phyloP scores from a whole-genome alignment of 2,113 vertebrate genomes.

The Psilopogon haemacephalus region DNA sequence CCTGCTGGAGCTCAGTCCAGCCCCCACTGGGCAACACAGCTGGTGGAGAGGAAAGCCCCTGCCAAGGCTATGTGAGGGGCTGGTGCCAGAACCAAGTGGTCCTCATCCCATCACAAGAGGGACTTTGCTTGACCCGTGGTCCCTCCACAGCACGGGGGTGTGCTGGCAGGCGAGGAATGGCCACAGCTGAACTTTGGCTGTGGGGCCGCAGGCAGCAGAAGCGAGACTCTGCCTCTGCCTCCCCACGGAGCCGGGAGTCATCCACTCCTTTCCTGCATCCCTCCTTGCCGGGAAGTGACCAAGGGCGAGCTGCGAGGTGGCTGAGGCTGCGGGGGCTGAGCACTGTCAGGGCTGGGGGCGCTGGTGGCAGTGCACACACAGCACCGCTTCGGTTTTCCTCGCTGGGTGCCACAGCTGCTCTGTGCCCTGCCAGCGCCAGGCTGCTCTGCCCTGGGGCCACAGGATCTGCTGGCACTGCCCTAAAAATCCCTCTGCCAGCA shows the following conservation, averaged over 20 bases:
- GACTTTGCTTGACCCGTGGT: fast-evolving
- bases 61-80: neutral
- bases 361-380: neutral
- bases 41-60: fast-evolving
- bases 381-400: neutral
- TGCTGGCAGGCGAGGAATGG: neutral
- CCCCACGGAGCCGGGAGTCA: fast-evolving
- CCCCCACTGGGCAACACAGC: neutral
- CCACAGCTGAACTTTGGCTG: fast-evolving
- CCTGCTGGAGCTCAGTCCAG: fast-evolving
- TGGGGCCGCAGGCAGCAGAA: neutral
- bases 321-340: neutral
- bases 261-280: neutral
- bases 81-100: neutral
- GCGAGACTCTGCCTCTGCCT: neutral
- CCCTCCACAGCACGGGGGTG: fast-evolving
- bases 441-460: neutral
- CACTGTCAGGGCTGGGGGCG: neutral
- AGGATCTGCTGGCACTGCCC: neutral
- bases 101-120: neutral
- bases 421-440: neutral
- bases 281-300: fast-evolving
- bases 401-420: neutral
- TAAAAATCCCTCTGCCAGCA: neutral
- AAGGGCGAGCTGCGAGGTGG: neutral